Percentiles rank a stretch among this genome's conserved stretches.
These are phyloP conservation scores for Andrena bucephala DNA, from an alignment of 2,888 invertebrate genomes.

Conservation along the genomic window DNA sequence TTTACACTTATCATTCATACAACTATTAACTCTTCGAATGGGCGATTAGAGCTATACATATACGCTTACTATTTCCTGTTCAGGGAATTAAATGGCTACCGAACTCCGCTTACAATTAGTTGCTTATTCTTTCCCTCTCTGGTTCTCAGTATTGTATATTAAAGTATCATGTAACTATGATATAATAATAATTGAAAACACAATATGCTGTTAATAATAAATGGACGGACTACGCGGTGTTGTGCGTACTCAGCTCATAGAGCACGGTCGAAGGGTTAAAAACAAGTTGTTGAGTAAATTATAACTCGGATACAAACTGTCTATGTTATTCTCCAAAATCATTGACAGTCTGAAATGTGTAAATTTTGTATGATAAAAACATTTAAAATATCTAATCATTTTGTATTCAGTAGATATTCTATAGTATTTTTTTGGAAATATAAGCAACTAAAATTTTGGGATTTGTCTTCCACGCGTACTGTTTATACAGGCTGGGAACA, in stretches of 20 bases:
- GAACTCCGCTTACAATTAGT: no score
- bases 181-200: no score
- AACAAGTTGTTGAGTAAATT: no score
- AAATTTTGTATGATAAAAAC: slow-evolving; percentile 10
- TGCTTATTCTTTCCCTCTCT: no score
- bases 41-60: neutral
- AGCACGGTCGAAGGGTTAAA: no score
- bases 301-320: no score
- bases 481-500: neutral
- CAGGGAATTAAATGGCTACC: neutral
- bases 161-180: no score
- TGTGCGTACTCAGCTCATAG: no score
- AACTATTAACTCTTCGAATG: slow-evolving; percentile 7
- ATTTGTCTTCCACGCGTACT: neutral
- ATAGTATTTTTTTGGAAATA: slow-evolving; percentile 5
- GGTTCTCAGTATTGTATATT: no score
- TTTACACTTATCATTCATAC: slow-evolving; percentile 21
- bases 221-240: neutral
- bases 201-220: no score
- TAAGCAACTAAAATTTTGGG: slow-evolving; percentile 12
- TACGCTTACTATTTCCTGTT: neutral
- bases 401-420: neutral
- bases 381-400: slow-evolving; percentile 3
- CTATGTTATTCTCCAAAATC: neutral
- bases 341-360: slow-evolving; percentile 10